These are phyloP conservation scores for Xiphorhynchus erythropygius DNA, from an alignment of 2,797 vertebrate genomes.

Conservation along the genomic window DNA sequence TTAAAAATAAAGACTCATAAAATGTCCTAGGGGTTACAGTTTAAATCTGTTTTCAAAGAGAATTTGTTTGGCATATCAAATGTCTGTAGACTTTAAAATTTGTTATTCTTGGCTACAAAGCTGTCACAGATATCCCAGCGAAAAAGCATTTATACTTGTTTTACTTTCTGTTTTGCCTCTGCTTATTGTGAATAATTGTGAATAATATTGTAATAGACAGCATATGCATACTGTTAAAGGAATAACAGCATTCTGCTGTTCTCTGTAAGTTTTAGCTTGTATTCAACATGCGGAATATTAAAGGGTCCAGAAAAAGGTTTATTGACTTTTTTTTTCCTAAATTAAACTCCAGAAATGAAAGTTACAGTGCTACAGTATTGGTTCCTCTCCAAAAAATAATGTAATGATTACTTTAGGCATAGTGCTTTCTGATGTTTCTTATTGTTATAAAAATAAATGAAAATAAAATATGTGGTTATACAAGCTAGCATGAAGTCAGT, in stretches of 20 bases:
- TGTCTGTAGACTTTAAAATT: background rate
- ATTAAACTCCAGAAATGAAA: background rate
- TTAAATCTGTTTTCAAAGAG: background rate
- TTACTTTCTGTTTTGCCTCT: slow-evolving; percentile 12
- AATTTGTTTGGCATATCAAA: background rate
- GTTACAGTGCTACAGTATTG: background rate
- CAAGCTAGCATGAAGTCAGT: background rate
- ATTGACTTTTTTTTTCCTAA: background rate
- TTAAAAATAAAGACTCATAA: background rate
- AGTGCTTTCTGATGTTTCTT: background rate
- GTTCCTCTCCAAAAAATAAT: background rate
- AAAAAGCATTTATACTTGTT: background rate
- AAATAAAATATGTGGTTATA: background rate
- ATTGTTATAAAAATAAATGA: background rate
- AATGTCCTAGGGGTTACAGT: background rate
- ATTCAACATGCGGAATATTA: background rate
- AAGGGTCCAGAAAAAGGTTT: background rate
- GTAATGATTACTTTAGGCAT: background rate
- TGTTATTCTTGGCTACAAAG: background rate
- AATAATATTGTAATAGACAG: background rate
- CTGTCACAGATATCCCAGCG: slow-evolving; percentile 3
- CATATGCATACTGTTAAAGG: background rate
- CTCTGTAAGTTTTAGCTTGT: background rate
- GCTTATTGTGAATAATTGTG: background rate
- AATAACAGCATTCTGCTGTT: background rate